Conservation (phyloP, 1,140 invertebrate species). For the Caligus rogercresseyi region DNA sequence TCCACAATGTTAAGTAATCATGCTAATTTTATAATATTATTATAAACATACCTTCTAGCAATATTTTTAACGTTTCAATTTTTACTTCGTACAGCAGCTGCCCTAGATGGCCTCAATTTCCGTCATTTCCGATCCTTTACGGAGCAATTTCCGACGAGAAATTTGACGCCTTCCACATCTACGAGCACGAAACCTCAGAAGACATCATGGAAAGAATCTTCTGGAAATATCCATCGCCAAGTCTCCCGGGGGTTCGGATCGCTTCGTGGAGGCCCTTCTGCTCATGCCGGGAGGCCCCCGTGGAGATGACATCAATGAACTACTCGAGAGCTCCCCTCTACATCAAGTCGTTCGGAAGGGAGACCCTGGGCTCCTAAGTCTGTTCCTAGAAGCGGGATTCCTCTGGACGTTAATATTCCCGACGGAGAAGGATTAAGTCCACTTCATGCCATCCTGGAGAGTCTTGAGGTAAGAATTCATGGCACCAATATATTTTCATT, state of each 20-base stretch:
- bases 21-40: no score
- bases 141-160: neutral
- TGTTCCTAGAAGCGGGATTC: neutral
- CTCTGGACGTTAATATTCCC: neutral
- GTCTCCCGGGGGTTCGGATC: neutral
- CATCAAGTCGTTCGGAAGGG: neutral
- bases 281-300: neutral
- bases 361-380: neutral
- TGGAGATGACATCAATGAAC: neutral
- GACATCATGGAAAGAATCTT: neutral
- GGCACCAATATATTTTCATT: no score
- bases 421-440: neutral
- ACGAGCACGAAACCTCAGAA: neutral
- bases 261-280: neutral
- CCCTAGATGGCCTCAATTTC: neutral
- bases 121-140: neutral
- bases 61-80: no score
- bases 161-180: neutral
- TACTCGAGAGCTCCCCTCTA: neutral
- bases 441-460: neutral
- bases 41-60: no score
- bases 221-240: neutral
- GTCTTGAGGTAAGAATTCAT: neutral
- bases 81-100: no score
- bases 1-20: no score